phyloP scores from a whole-genome alignment of 2,113 vertebrate genomes.

The Ptilonorhynchus violaceus region DNA sequence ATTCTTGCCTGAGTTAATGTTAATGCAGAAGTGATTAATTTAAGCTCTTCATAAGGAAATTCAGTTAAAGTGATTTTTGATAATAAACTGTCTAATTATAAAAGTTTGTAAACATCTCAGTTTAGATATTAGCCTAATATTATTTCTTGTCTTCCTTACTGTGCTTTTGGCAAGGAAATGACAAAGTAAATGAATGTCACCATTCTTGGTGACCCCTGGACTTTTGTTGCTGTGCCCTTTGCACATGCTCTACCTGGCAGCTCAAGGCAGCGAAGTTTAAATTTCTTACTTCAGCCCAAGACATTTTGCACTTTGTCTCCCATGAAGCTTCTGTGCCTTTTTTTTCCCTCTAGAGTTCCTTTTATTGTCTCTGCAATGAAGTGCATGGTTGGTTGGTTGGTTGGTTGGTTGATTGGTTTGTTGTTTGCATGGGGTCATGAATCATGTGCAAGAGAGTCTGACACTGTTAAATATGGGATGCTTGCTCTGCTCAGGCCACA shows the following conservation, averaged over 20 bases:
- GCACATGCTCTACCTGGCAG: neutral
- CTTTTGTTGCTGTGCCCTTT: neutral
- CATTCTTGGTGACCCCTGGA: neutral
- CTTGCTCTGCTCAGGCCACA: neutral
- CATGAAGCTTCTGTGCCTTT: neutral
- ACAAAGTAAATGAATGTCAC: accelerated
- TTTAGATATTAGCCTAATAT: neutral
- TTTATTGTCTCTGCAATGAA: neutral
- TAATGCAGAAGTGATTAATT: neutral
- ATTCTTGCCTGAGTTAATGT: neutral
- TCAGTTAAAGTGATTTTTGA: neutral
- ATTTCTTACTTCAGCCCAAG: neutral
- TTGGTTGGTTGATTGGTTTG: neutral
- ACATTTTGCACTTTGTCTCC: neutral
- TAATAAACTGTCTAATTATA: neutral
- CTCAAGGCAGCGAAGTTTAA: neutral
- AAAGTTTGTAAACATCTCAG: neutral
- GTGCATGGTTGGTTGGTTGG: neutral
- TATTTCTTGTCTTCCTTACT: neutral
- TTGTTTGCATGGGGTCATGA: neutral
- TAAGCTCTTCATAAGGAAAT: neutral
- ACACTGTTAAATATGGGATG: neutral
- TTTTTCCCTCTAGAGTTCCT: neutral
- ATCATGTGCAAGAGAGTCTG: neutral
- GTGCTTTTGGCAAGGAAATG: neutral